A percentile compares a stretch with the other conserved stretches of the same genome.
These are phyloP conservation scores for Notolepis coatsorum DNA, from an alignment of 2,797 vertebrate genomes.

Conservation along the genomic window DNA sequence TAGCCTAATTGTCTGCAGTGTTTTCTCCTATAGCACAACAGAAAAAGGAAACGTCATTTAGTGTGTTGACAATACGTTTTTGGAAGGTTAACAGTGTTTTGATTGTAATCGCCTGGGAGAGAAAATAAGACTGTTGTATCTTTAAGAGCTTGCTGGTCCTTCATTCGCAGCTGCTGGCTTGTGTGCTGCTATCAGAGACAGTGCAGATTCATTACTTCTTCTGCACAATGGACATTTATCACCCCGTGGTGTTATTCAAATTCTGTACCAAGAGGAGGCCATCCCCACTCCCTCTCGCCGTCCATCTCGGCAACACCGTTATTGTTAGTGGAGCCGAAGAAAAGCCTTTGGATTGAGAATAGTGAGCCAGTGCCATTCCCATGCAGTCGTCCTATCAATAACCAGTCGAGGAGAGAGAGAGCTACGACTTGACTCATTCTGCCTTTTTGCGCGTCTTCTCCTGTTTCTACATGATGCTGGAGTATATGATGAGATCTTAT, in stretches of 20 bases:
- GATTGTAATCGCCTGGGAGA: slow-evolving; percentile 62
- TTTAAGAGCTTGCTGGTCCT: slow-evolving; percentile 92
- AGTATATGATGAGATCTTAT: slow-evolving; percentile 10
- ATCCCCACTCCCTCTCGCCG: slow-evolving; percentile 87
- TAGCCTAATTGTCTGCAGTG: not conserved
- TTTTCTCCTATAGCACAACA: not conserved
- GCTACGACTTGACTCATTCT: slow-evolving; percentile 25
- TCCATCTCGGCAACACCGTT: slow-evolving; percentile 84
- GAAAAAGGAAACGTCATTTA: slow-evolving; percentile 43
- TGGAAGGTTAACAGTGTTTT: slow-evolving; percentile 54
- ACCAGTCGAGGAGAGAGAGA: slow-evolving; percentile 6
- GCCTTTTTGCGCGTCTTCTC: slow-evolving; percentile 24
- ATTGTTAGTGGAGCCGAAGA: slow-evolving; percentile 89
- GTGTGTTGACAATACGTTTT: slow-evolving; percentile 43
- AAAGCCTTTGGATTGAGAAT: slow-evolving; percentile 78
- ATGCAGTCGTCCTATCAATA: slow-evolving; percentile 61
- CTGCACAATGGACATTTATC: slow-evolving; percentile 98
- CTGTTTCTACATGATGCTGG: slow-evolving; percentile 22
- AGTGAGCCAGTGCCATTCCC: slow-evolving; percentile 75
- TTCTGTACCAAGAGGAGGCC: slow-evolving; percentile 95
- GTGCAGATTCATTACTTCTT: slow-evolving; percentile 94
- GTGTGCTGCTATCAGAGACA: slow-evolving; percentile 82
- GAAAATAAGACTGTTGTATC: slow-evolving; percentile 84
- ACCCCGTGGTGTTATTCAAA: slow-evolving; percentile 96
- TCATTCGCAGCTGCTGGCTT: slow-evolving; percentile 87